Percentiles rank a stretch among this genome's conserved stretches.
Conservation (phyloP, 2,888 invertebrate genomes). For the Dicranocentrus wangi region DNA sequence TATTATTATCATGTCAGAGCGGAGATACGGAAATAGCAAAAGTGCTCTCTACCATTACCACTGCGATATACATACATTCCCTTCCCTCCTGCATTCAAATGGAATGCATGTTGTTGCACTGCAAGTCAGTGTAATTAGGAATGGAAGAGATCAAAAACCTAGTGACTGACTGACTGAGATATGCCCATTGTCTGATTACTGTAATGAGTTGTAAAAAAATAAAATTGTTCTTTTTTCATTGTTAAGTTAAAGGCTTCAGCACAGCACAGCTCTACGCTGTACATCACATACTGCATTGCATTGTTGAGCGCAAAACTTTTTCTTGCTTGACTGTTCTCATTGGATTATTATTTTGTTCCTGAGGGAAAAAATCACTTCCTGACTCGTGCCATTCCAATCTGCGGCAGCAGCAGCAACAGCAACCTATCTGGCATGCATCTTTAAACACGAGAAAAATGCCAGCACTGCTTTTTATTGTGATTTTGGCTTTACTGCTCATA, state of each 20-base stretch:
- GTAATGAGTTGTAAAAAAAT: constrained; percentile 57
- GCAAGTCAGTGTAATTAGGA: not conserved
- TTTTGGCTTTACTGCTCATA: too few relatives aligned
- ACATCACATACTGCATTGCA: not conserved
- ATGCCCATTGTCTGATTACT: constrained; percentile 51
- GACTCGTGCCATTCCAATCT: constrained; percentile 53
- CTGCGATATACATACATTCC: too few relatives aligned
- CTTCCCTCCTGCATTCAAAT: not conserved
- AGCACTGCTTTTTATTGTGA: too few relatives aligned
- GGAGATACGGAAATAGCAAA: constrained; percentile 54
- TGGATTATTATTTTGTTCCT: constrained; percentile 54
- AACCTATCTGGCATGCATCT: not conserved
- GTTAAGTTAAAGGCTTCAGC: constrained; percentile 58
- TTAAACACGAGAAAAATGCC: not conserved
- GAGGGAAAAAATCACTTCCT: constrained; percentile 58
- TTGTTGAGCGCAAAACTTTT: constrained; percentile 11
- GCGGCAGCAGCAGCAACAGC: too few relatives aligned
- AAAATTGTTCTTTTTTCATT: constrained; percentile 51
- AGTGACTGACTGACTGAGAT: constrained; percentile 47
- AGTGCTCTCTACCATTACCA: constrained; percentile 15
- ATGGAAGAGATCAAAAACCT: constrained; percentile 21
- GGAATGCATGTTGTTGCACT: constrained; percentile 1
- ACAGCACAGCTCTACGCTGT: constrained; percentile 38
- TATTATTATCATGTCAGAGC: constrained; percentile 46
- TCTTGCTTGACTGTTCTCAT: constrained; percentile 30